Base-by-base conservation (phyloP, 2,888 invertebrate species). In the Spodoptera littoralis region DNA sequence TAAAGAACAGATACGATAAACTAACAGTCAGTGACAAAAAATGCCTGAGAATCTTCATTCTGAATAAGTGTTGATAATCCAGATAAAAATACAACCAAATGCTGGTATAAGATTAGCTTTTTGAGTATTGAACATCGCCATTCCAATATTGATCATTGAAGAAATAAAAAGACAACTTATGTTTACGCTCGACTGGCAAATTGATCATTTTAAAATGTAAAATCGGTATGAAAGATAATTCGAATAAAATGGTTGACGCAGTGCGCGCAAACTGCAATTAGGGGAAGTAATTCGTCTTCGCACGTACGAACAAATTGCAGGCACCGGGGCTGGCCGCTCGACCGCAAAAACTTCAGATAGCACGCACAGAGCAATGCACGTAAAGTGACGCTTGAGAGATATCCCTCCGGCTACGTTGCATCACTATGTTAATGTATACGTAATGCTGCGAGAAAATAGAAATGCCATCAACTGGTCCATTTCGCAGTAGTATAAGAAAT, bases 291-390 rank as follows among this genome's bases (percentile, higher is more conserved):
- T 88, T 87, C 87, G 84, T 87, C 81, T 90, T 91, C 88, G 90
- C 93, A 92, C 93, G 92, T 93, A 92, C 90, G 87, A 78, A 88
- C 88, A 93, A 93, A 94, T 94, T 93, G 90, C 91, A 76, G 84
- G 83, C 85, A 84, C 84, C 82, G 82, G 83, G 71, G 81, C 80
- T 77, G 81, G 70, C 66, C 65, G 68, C 46, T 49, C 57, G 57
- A 70, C 76, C 66, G 71, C 79, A 80, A 71, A 75, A 77, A 77
- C 73, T 62, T 18, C 57, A 64, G 59, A 65, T 67, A 66, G 56
- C 77, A 77, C 70, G 75, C 72, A 78, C 73, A 76, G 73, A 62
- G 61, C 71, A 64, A 68, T 65, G 60, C 58, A 56, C 60, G 64
- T 67, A 59, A 57, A 69, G 65, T 70, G 68, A 71, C 55, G 73